phyloP scores from a whole-genome alignment of 2,797 vertebrate species.

The Lophius americanus region DNA sequence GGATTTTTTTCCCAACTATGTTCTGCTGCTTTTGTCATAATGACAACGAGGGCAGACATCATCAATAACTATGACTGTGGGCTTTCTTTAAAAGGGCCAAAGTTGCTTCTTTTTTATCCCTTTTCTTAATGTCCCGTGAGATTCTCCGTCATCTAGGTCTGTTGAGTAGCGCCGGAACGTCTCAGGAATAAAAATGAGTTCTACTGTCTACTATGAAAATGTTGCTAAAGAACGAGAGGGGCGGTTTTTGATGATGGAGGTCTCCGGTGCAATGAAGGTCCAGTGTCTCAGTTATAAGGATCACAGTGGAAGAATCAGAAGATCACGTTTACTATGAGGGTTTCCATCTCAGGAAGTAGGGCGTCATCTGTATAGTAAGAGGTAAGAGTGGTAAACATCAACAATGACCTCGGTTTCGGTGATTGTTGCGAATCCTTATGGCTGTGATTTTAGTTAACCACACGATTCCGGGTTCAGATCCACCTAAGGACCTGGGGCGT shows the following conservation, averaged over 20 bases:
- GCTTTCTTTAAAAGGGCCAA: background rate
- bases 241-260: background rate
- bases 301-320: too few species aligned
- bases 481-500: too few species aligned
- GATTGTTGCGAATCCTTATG: too few species aligned
- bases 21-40: background rate
- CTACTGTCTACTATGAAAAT: background rate
- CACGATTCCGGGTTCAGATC: too few species aligned
- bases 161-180: background rate
- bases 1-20: slow-evolving; percentile 10
- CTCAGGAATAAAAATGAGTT: background rate
- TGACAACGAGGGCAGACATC: background rate
- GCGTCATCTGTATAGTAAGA: too few species aligned
- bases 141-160: background rate
- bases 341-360: too few species aligned
- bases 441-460: too few species aligned
- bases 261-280: background rate
- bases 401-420: too few species aligned
- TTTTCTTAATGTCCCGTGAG: background rate
- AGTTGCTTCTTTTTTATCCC: background rate
- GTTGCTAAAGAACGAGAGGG: background rate
- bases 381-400: too few species aligned
- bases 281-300: too few species aligned
- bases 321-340: too few species aligned
- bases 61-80: slow-evolving; percentile 9